A percentile compares a stretch with the other conserved stretches of the same genome.
Evolutionary conservation across 2,888 invertebrate genomes (phyloP).

Genomic region (Syritta pipiens): DNA sequence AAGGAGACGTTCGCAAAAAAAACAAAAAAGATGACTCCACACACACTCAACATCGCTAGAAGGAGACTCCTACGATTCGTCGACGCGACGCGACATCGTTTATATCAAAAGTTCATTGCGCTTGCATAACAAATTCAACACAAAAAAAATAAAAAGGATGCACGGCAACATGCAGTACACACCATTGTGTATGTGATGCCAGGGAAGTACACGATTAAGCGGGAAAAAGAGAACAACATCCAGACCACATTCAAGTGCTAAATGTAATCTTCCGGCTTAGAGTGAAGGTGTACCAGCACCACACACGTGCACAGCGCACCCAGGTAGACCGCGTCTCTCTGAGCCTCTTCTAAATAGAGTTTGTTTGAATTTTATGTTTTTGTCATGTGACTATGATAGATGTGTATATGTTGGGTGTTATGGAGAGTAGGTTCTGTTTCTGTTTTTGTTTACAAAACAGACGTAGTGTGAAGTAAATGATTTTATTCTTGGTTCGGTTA

Average conservation of each 20-base stretch:
- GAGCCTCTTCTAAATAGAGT: no score
- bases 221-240: neutral
- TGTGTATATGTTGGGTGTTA: no score
- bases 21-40: neutral
- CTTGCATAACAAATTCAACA: slow-evolving; percentile 47
- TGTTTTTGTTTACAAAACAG: no score
- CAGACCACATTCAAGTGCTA: slow-evolving; percentile 11
- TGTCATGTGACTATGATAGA: no score
- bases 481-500: no score
- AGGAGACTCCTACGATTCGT: slow-evolving; percentile 38
- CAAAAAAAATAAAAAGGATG: slow-evolving; percentile 52
- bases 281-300: no score
- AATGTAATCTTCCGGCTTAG: neutral
- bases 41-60: neutral
- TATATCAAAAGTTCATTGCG: slow-evolving; percentile 58
- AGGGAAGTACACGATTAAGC: neutral
- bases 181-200: neutral
- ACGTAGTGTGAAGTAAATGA: no score
- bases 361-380: no score
- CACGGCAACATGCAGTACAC: no score
- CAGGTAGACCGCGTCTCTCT: no score
- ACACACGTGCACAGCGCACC: no score
- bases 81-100: slow-evolving; percentile 13
- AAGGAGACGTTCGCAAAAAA: slow-evolving; percentile 10
- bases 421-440: no score